phyloP scores from a whole-genome alignment of 2,113 vertebrate species.

The Xenopus laevis region DNA sequence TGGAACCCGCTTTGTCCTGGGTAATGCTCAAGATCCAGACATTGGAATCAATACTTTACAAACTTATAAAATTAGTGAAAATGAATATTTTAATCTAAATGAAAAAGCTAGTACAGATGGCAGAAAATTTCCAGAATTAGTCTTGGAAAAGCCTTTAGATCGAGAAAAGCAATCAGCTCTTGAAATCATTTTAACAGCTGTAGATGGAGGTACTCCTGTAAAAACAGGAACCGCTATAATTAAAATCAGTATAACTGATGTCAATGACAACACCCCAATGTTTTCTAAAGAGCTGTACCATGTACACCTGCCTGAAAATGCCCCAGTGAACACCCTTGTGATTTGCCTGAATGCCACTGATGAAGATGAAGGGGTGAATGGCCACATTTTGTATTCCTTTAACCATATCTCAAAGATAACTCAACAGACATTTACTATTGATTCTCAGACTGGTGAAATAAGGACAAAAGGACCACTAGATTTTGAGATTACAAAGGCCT shows the following conservation, averaged over 20 bases:
- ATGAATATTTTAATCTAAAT: conserved; percentile 55
- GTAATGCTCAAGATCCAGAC: conserved; percentile 45
- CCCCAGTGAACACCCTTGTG: conserved; percentile 33
- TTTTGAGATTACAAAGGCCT: conserved; percentile 52
- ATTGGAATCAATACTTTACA: conserved; percentile 59
- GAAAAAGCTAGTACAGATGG: conserved; percentile 53
- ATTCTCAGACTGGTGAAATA: conserved; percentile 53
- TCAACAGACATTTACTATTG: conserved; percentile 48
- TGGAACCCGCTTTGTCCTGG: conserved; percentile 54
- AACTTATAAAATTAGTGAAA: conserved; percentile 54
- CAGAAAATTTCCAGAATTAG: conserved; percentile 56
- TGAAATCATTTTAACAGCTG: conserved; percentile 47
- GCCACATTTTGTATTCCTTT: conserved; percentile 50
- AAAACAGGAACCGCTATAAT: conserved; percentile 45
- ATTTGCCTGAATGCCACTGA: conserved; percentile 51
- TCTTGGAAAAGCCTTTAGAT: conserved; percentile 48
- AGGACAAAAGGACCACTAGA: conserved; percentile 45
- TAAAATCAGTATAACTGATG: conserved; percentile 40
- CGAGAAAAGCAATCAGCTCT: conserved; percentile 45
- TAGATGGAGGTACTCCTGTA: conserved; percentile 49
- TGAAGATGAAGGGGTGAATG: conserved; percentile 53
- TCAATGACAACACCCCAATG: conserved; percentile 42
- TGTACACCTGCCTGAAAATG: conserved; percentile 59
- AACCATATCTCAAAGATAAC: conserved; percentile 50
- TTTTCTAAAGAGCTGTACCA: conserved; percentile 60